Conservation (phyloP, 2,888 invertebrate genomes). For the Lasioglossum morio region DNA sequence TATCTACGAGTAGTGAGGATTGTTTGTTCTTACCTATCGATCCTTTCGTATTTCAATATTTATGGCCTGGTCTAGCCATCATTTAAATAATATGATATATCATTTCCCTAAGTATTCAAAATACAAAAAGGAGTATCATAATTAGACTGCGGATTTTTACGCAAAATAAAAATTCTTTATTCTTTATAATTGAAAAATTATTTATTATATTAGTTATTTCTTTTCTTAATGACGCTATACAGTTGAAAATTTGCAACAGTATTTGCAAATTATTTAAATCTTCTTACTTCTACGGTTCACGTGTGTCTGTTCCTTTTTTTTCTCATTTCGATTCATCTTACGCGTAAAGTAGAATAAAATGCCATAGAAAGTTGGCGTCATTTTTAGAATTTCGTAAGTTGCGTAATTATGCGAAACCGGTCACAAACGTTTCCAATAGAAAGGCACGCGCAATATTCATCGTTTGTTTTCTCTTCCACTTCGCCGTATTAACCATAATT, state of each 20-base stretch:
- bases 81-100: background rate
- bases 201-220: no score
- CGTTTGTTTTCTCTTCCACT: background rate
- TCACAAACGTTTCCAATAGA: constrained; percentile 23
- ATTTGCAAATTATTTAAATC: no score
- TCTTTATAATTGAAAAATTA: no score
- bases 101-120: no score
- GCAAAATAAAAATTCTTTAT: no score
- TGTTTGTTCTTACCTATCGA: background rate
- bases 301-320: background rate
- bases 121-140: no score
- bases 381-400: constrained; percentile 31
- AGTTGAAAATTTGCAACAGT: no score
- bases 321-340: background rate
- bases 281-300: background rate
- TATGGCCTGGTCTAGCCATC: background rate
- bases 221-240: no score
- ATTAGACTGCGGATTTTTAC: no score
- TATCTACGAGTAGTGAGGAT: background rate
- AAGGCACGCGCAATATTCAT: constrained; percentile 20
- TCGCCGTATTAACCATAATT: background rate
- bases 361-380: background rate
- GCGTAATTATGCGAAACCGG: constrained; percentile 32
- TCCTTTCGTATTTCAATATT: background rate
- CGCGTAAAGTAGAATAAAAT: background rate